Conservation (phyloP, 1,140 invertebrate species). For the Pentalonia nigronervosa region DNA sequence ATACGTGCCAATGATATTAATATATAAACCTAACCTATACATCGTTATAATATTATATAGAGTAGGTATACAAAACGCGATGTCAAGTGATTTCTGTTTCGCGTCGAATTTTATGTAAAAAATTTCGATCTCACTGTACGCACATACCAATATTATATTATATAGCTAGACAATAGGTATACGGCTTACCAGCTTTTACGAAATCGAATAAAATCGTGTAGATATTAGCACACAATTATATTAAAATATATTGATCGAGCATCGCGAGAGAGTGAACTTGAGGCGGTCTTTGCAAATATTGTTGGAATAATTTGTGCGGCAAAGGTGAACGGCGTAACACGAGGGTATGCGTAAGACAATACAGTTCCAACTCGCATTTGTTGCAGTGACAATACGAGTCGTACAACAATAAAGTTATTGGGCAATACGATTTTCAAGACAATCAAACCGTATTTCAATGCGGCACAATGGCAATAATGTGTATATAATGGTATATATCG, state of each 20-base stretch:
- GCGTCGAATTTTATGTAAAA: neutral
- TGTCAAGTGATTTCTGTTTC: neutral
- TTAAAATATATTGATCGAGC: neutral
- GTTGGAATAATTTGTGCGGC: neutral
- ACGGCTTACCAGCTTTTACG: neutral
- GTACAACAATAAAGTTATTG: neutral
- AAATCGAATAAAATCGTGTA: neutral
- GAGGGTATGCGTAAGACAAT: neutral
- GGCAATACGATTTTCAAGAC: conserved; percentile 3
- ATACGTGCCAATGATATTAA: neutral
- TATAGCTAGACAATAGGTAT: neutral
- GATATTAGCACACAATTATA: neutral
- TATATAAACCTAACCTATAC: neutral
- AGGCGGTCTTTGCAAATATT: neutral
- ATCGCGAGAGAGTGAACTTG: neutral
- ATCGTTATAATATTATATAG: too few relatives aligned
- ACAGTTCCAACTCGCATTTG: neutral
- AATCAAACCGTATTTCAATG: conserved; percentile 16
- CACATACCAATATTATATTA: too few relatives aligned
- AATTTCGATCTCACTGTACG: neutral
- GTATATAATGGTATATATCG: conserved; percentile 32
- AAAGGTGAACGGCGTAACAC: neutral
- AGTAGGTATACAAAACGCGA: neutral
- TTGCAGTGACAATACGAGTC: neutral
- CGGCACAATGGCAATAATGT: neutral